Conservation (phyloP, 2,888 invertebrate genomes). For the Polia nebulosa region DNA sequence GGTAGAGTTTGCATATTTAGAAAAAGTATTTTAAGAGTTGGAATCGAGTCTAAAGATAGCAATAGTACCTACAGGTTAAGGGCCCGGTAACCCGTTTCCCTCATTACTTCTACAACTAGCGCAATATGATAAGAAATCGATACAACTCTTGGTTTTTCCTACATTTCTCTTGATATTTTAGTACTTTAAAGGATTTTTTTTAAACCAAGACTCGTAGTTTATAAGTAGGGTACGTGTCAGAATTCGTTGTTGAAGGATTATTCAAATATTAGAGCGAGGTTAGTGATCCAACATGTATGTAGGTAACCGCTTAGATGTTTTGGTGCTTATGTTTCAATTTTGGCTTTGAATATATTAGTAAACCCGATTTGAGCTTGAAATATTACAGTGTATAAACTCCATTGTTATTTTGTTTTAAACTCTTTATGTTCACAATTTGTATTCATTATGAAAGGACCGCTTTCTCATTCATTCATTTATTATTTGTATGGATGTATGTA, state of each 20-base stretch:
- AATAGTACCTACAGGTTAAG: slow-evolving; percentile 27
- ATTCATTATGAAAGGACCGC: slow-evolving; percentile 20
- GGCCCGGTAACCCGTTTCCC: slow-evolving; percentile 31
- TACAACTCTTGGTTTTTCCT: slow-evolving; percentile 13
- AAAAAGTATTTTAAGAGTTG: slow-evolving; percentile 23
- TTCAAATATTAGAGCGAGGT: slow-evolving; percentile 2
- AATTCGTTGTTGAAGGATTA: slow-evolving; percentile 16
- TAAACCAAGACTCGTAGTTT: too few species aligned
- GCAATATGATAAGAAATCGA: slow-evolving; percentile 23
- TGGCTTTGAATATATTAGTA: slow-evolving; percentile 1
- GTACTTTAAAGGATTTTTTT: too few species aligned
- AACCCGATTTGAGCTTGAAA: neutral
- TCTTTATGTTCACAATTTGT: slow-evolving; percentile 4
- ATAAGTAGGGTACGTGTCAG: slow-evolving; percentile 17
- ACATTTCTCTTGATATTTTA: neutral
- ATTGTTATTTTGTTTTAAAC: slow-evolving; percentile 9
- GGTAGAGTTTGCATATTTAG: slow-evolving; percentile 6
- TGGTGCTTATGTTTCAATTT: neutral
- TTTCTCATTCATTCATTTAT: slow-evolving; percentile 44
- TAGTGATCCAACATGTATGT: slow-evolving; percentile 7
- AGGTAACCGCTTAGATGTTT: neutral
- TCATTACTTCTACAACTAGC: slow-evolving; percentile 18
- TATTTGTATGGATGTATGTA: slow-evolving; percentile 1
- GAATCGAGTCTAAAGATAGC: slow-evolving; percentile 26
- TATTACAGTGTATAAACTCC: slow-evolving; percentile 1